These are phyloP conservation scores for Leptinotarsa haldemani DNA, from an alignment of 2,888 invertebrate species.

Conservation along the genomic window DNA sequence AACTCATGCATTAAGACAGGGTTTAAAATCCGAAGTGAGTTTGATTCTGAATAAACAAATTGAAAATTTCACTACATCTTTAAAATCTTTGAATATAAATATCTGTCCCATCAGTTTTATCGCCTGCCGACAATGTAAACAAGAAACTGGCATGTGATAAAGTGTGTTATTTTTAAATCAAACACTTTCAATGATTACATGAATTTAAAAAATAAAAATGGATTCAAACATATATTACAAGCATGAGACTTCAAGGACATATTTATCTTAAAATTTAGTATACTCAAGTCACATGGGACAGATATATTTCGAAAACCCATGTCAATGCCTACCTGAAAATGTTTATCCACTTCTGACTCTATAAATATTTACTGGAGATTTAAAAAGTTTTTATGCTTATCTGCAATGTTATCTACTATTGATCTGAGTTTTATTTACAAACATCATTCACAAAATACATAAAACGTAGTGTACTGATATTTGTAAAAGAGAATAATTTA, in stretches of 20 bases:
- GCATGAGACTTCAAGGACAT: slow-evolving; percentile 9
- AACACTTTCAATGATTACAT: slow-evolving; percentile 15
- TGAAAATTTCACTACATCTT: too few species aligned
- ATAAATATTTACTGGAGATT: slow-evolving; percentile 20
- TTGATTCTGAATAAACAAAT: too few species aligned
- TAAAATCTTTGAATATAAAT: not conserved
- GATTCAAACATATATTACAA: not conserved
- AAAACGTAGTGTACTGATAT: slow-evolving; percentile 13
- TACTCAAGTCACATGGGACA: slow-evolving; percentile 1
- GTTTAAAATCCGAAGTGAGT: too few species aligned
- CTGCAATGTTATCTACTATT: slow-evolving; percentile 9
- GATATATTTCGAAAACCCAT: not conserved
- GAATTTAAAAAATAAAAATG: slow-evolving; percentile 2
- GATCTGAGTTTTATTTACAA: slow-evolving; percentile 15
- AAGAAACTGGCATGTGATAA: slow-evolving; percentile 3
- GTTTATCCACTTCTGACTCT: not conserved
- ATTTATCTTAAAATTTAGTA: slow-evolving; percentile 7
- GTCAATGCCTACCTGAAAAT: slow-evolving; percentile 14
- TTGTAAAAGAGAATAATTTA: not conserved
- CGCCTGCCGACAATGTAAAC: not conserved
- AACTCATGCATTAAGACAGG: too few species aligned
- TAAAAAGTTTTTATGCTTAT: slow-evolving; percentile 15
- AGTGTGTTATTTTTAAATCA: slow-evolving; percentile 9
- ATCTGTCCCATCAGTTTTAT: not conserved
- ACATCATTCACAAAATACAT: slow-evolving; percentile 12